Evolutionary conservation across 2,888 invertebrate species (phyloP).

Genomic region (Dynastes hyllus): DNA sequence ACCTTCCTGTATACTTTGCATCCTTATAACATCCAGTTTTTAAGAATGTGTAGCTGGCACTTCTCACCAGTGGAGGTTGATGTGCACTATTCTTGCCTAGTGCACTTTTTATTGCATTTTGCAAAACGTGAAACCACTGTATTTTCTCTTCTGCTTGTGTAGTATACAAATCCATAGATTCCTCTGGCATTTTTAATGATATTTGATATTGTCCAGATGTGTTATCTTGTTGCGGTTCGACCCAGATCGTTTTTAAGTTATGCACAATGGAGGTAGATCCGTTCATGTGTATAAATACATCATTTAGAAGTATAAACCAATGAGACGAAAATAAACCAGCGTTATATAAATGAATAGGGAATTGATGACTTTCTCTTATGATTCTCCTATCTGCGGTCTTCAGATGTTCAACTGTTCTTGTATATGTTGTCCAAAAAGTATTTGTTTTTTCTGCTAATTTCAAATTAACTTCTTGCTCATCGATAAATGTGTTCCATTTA

Average conservation of each 20-base stretch:
- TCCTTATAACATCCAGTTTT: slow-evolving; percentile 83
- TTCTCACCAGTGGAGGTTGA: slow-evolving; percentile 82
- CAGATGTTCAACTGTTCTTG: slow-evolving; percentile 77
- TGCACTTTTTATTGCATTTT: slow-evolving; percentile 80
- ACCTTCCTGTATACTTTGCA: slow-evolving; percentile 86
- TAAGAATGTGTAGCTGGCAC: slow-evolving; percentile 82
- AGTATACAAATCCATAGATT: slow-evolving; percentile 80
- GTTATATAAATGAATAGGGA: slow-evolving; percentile 80
- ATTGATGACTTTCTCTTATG: slow-evolving; percentile 83
- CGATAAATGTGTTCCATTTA: slow-evolving; percentile 78
- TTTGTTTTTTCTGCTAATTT: slow-evolving; percentile 81
- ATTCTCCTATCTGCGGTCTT: slow-evolving; percentile 82
- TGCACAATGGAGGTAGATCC: slow-evolving; percentile 80
- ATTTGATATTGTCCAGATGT: slow-evolving; percentile 79
- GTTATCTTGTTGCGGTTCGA: slow-evolving; percentile 77
- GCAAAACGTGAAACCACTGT: slow-evolving; percentile 86
- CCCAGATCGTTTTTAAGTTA: slow-evolving; percentile 85
- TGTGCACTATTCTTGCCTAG: slow-evolving; percentile 78
- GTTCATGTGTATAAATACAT: slow-evolving; percentile 84
- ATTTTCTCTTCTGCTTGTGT: slow-evolving; percentile 81
- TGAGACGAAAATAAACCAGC: slow-evolving; percentile 85
- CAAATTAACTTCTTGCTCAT: slow-evolving; percentile 77
- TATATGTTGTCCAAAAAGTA: slow-evolving; percentile 83
- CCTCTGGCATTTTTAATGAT: slow-evolving; percentile 86
- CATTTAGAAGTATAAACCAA: slow-evolving; percentile 88